Evolutionary conservation across 2,113 vertebrate genomes (phyloP).

Genomic region (Carlito syrichta): DNA sequence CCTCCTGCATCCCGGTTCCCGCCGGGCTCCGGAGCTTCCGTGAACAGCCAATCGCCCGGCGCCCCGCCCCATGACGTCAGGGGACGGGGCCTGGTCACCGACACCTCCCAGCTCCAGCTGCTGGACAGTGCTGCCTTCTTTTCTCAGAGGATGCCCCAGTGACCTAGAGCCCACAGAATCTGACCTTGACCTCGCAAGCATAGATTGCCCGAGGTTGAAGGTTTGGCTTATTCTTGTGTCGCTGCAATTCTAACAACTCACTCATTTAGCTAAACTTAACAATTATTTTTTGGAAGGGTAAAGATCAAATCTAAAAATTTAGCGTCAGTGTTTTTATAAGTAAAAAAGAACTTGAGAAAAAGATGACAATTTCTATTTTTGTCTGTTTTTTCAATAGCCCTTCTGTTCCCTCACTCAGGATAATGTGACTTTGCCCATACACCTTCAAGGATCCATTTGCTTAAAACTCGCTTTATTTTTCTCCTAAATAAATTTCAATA

Average conservation of each 20-base stretch:
- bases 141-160: rapidly evolving
- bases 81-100: neutral
- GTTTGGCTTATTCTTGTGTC: neutral
- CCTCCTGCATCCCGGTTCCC: rapidly evolving
- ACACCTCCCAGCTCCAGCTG: neutral
- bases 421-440: neutral
- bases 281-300: neutral
- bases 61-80: slow-evolving; percentile 26
- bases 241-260: neutral
- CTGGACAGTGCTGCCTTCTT: rapidly evolving
- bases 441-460: neutral
- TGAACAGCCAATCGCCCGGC: neutral
- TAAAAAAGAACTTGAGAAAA: neutral
- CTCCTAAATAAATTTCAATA: neutral
- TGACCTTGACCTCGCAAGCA: neutral
- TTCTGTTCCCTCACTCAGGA: neutral
- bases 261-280: neutral
- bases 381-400: neutral
- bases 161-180: rapidly evolving
- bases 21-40: rapidly evolving
- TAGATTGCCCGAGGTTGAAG: rapidly evolving
- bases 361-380: neutral
- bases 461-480: neutral
- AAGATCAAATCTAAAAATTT: neutral
- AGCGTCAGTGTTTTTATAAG: neutral